These are phyloP conservation scores for Amphimallon solstitiale DNA, from an alignment of 2,888 invertebrate species.

Conservation along the genomic window DNA sequence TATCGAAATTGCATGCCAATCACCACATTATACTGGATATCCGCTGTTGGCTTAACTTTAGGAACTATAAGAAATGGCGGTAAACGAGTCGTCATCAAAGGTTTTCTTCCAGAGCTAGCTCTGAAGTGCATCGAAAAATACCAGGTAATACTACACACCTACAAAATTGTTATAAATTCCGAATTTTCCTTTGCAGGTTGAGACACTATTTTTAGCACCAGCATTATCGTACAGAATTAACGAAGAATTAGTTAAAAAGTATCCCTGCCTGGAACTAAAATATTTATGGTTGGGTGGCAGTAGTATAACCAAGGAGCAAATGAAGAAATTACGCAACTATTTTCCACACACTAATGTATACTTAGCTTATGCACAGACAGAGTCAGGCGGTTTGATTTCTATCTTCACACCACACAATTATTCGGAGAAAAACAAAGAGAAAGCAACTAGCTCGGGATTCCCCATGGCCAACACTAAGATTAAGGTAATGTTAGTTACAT, in stretches of 20 bases:
- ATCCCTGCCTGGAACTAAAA: background rate
- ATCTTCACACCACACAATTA: conserved; percentile 34
- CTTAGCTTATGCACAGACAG: conserved; percentile 62
- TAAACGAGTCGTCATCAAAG: background rate
- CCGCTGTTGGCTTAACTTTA: conserved; percentile 15
- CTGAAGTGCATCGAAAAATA: conserved; percentile 9
- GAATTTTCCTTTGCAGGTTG: conserved; percentile 30
- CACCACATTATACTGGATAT: conserved; percentile 34
- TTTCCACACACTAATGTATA: conserved; percentile 56
- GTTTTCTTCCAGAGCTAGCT: conserved; percentile 1
- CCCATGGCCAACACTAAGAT: background rate
- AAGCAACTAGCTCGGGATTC: conserved; percentile 39
- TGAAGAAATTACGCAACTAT: conserved; percentile 46
- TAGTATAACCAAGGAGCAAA: conserved; percentile 42
- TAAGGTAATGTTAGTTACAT: background rate
- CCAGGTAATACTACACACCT: conserved; percentile 56
- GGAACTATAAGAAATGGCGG: conserved; percentile 14
- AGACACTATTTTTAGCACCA: conserved; percentile 39
- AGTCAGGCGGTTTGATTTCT: conserved; percentile 54
- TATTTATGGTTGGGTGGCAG: conserved; percentile 48
- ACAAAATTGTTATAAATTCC: too few relatives aligned
- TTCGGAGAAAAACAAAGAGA: conserved; percentile 3
- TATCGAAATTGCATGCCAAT: conserved; percentile 19
- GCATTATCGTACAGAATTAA: conserved; percentile 43
- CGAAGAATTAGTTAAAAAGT: conserved; percentile 4